Evolutionary conservation across 2,113 vertebrate genomes (phyloP).

Genomic region (Podarcis muralis): DNA sequence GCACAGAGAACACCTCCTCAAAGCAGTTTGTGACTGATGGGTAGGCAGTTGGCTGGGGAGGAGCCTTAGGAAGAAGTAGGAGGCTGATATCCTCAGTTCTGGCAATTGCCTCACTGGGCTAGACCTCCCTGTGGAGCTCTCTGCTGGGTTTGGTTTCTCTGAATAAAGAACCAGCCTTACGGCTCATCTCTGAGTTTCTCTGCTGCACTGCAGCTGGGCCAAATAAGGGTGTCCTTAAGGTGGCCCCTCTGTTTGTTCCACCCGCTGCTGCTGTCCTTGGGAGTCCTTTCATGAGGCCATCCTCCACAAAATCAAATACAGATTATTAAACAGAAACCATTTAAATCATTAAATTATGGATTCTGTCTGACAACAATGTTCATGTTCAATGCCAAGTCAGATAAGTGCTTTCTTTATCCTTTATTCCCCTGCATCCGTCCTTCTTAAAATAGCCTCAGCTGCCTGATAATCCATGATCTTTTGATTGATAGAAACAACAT

Average conservation of each 20-base stretch:
- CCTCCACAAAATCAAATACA: constrained; percentile 25
- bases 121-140: no score
- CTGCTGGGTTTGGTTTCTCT: no score
- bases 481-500: constrained; percentile 3
- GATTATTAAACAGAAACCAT: constrained; percentile 28
- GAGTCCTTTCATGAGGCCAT: constrained; percentile 9
- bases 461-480: constrained; percentile 23
- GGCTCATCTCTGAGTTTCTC: no score
- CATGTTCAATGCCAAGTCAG: constrained; percentile 29
- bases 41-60: no score
- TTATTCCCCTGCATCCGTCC: background rate
- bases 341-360: constrained; percentile 34
- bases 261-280: background rate
- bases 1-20: no score
- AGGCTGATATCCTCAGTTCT: no score
- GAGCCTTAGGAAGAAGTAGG: no score
- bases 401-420: constrained; percentile 10
- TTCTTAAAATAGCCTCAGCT: constrained; percentile 21
- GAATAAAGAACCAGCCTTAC: no score
- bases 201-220: no score
- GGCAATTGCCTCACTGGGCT: no score
- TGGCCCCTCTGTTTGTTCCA: background rate
- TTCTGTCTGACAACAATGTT: background rate
- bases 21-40: no score
- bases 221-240: background rate